phyloP scores from a whole-genome alignment of 2,888 invertebrate species.

The Zonitis immaculata region DNA sequence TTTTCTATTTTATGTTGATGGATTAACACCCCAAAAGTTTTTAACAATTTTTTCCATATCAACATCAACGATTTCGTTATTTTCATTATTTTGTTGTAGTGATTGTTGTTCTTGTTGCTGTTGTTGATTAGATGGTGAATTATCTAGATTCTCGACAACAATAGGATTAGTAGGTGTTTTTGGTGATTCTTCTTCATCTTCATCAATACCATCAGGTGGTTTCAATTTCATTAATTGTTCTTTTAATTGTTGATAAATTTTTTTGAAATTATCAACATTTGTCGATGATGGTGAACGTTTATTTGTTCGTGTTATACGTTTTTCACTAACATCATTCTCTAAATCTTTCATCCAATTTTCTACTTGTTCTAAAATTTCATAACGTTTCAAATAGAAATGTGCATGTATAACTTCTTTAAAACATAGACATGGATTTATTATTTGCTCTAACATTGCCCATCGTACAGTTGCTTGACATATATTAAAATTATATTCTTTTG shows the following conservation, averaged over 20 bases:
- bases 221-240: conserved; percentile 82
- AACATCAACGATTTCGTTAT: conserved; percentile 60
- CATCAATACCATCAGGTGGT: conserved; percentile 60
- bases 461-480: conserved; percentile 91
- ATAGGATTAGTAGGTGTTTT: conserved; percentile 31
- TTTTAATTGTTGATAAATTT: conserved; percentile 58
- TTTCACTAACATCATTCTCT: conserved; percentile 65
- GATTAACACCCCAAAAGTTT: conserved; percentile 49
- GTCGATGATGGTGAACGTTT: conserved; percentile 44
- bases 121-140: conserved; percentile 27
- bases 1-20: conserved; percentile 11
- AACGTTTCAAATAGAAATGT: conserved; percentile 91
- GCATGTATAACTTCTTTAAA: conserved; percentile 91
- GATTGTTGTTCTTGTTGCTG: conserved; percentile 17
- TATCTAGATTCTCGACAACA: conserved; percentile 28
- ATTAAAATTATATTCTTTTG: conserved; percentile 91
- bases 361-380: conserved; percentile 84
- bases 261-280: conserved; percentile 45
- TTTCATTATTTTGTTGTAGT: conserved; percentile 19
- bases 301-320: conserved; percentile 60
- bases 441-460: conserved; percentile 95
- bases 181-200: conserved; percentile 33
- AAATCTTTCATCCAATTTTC: conserved; percentile 88
- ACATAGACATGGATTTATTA: conserved; percentile 83
- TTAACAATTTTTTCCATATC: conserved; percentile 76